phyloP scores from a whole-genome alignment of 2,113 vertebrate species.

The Panurus biarmicus region DNA sequence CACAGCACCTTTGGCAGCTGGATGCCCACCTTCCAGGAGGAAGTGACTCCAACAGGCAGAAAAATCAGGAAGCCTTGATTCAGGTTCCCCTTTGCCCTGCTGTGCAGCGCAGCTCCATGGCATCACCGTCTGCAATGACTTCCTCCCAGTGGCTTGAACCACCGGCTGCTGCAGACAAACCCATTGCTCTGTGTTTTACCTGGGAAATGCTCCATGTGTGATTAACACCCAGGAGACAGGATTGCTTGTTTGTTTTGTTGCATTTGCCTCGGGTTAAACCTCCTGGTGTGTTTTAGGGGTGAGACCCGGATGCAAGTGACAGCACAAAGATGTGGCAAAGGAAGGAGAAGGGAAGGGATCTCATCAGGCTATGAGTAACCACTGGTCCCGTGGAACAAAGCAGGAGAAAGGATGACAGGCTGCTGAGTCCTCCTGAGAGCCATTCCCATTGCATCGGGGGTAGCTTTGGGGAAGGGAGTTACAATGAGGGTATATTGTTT shows the following conservation, averaged over 20 bases:
- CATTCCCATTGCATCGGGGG: neutral
- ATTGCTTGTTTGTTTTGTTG: slow-evolving; percentile 12
- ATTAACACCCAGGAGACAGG: neutral
- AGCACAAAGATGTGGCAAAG: slow-evolving; percentile 18
- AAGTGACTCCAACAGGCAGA: neutral
- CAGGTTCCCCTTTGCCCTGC: neutral
- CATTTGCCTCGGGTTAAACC: slow-evolving; percentile 36
- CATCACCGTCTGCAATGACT: neutral
- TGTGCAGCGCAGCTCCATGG: neutral
- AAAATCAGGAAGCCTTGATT: neutral
- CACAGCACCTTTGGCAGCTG: neutral
- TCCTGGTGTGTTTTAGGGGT: slow-evolving; percentile 15
- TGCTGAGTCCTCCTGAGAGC: neutral
- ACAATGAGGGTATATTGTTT: neutral
- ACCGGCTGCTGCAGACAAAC: neutral
- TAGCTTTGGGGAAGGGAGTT: neutral
- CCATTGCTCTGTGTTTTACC: neutral
- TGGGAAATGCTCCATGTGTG: neutral
- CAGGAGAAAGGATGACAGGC: slow-evolving; percentile 32
- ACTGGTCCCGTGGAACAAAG: neutral
- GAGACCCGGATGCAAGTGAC: slow-evolving; percentile 19
- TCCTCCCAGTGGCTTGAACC: neutral
- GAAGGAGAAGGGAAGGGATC: slow-evolving; percentile 18
- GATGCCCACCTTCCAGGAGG: neutral
- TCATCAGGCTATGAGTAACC: neutral